These are phyloP conservation scores for Samia ricini DNA, from an alignment of 1,140 invertebrate species.

Conservation along the genomic window DNA sequence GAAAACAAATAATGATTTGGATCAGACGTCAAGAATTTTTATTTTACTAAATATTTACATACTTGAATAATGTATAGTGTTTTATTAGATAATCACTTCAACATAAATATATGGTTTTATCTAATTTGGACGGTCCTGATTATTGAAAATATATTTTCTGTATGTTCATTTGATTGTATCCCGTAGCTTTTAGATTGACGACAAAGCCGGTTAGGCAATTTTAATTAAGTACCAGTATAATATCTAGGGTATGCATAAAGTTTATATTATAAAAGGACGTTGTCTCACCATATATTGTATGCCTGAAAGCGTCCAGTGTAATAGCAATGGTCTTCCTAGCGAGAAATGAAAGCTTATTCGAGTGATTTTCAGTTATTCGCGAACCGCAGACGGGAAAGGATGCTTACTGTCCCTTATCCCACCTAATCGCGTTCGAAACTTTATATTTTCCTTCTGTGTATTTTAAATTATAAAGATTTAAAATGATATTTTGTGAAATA, in stretches of 20 bases:
- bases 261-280: neutral
- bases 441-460: conserved; percentile 26
- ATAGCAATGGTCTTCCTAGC: neutral
- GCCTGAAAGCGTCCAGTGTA: conserved; percentile 17
- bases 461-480: conserved; percentile 13
- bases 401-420: conserved; percentile 23
- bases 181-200: neutral
- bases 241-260: neutral
- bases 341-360: conserved; percentile 29
- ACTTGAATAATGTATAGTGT: too few species aligned
- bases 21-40: too few species aligned
- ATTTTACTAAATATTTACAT: too few species aligned
- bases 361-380: conserved; percentile 46
- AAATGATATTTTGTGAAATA: neutral
- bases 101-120: too few species aligned
- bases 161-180: neutral
- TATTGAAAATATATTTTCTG: neutral
- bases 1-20: too few species aligned
- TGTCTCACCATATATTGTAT: neutral
- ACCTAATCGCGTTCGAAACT: conserved; percentile 27
- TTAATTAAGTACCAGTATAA: neutral
- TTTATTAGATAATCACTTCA: too few species aligned
- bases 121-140: neutral
- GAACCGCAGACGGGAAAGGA: conserved; percentile 28
- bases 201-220: neutral